Evolutionary conservation across 2,113 vertebrate genomes (phyloP).

Genomic region (Thunnus maccoyii): DNA sequence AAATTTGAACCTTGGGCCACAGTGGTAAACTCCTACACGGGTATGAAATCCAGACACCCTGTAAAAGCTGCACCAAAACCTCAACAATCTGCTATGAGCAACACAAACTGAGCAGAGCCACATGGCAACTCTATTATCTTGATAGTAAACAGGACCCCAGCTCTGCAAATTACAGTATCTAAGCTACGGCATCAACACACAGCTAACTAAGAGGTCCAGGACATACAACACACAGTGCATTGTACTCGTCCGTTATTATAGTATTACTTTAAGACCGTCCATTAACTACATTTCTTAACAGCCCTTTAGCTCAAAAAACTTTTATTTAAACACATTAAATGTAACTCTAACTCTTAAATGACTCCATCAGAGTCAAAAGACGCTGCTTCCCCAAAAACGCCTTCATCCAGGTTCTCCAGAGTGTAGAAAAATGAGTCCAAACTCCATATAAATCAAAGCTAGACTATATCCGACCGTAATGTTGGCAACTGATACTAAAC

Average conservation of each 20-base stretch:
- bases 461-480: slow-evolving; percentile 4
- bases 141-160: slow-evolving; percentile 73
- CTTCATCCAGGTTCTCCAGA: slow-evolving; percentile 17
- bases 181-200: slow-evolving; percentile 74
- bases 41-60: slow-evolving; percentile 52
- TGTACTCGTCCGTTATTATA: slow-evolving; percentile 1
- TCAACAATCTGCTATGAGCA: slow-evolving; percentile 66
- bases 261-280: slow-evolving; percentile 6
- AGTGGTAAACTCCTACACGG: slow-evolving; percentile 35
- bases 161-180: slow-evolving; percentile 66
- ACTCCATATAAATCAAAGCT: slow-evolving; percentile 29
- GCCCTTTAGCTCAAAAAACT: slow-evolving; percentile 8
- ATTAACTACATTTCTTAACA: not conserved
- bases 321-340: slow-evolving; percentile 30
- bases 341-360: slow-evolving; percentile 35
- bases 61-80: slow-evolving; percentile 62
- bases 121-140: slow-evolving; percentile 73
- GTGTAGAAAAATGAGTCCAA: slow-evolving; percentile 35
- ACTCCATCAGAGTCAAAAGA: slow-evolving; percentile 16
- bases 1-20: slow-evolving; percentile 49
- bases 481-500: slow-evolving; percentile 52
- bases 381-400: slow-evolving; percentile 2
- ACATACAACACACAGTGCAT: slow-evolving; percentile 18
- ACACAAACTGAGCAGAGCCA: slow-evolving; percentile 67
- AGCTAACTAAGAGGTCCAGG: slow-evolving; percentile 36